Percentiles rank a stretch among this genome's conserved stretches.
These are phyloP conservation scores for Blastobasis lacticolella DNA, from an alignment of 2,888 invertebrate genomes.

Conservation along the genomic window DNA sequence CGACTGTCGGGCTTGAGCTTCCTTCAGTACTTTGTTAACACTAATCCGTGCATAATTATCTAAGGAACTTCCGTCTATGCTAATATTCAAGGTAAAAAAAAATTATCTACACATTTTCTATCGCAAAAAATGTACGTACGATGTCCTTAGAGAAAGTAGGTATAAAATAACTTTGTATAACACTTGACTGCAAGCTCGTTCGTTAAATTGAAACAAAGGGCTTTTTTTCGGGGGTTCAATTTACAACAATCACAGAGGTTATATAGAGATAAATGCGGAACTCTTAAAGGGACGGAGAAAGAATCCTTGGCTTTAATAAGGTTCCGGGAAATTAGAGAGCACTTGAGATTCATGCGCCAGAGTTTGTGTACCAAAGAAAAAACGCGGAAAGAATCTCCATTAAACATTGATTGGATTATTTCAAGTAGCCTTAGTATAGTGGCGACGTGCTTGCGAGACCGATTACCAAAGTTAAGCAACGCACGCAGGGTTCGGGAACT, in stretches of 20 bases:
- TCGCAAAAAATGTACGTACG: neutral
- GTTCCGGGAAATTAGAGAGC: slow-evolving; percentile 7
- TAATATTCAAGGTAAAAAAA: too few species aligned
- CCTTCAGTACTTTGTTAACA: too few species aligned
- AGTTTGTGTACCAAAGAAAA: slow-evolving; percentile 3
- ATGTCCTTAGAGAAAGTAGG: neutral
- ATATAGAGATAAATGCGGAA: neutral
- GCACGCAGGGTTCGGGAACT: too few species aligned
- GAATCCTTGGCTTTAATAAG: slow-evolving; percentile 6
- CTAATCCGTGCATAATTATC: too few species aligned
- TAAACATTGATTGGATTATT: neutral
- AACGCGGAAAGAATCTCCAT: neutral
- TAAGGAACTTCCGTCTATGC: neutral
- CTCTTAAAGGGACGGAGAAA: neutral
- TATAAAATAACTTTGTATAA: neutral
- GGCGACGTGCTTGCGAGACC: neutral
- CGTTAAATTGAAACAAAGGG: neutral
- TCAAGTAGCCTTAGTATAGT: neutral
- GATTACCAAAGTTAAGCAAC: too few species aligned
- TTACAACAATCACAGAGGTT: neutral
- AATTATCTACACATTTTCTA: neutral
- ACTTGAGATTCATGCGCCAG: slow-evolving; percentile 7
- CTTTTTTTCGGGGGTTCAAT: neutral
- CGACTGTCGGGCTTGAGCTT: too few species aligned
- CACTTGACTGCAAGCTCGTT: neutral